Percentiles rank a stretch among this genome's conserved stretches.
Evolutionary conservation across 2,888 invertebrate genomes (phyloP).

Genomic region (Caenorhabditis panamensis): DNA sequence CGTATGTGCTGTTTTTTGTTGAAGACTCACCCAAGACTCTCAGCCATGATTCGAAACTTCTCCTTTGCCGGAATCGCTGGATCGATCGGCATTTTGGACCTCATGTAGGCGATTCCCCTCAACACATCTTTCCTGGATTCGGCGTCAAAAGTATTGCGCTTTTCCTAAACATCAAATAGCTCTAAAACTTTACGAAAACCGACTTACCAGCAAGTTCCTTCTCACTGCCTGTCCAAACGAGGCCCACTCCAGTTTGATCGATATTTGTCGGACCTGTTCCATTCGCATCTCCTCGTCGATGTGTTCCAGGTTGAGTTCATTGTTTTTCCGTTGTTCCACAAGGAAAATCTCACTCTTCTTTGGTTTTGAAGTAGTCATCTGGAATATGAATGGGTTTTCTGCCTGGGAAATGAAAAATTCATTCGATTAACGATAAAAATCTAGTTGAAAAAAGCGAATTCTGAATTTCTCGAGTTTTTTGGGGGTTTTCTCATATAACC

Average conservation of each 20-base stretch:
- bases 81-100: conserved; percentile 37
- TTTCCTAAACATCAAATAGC: conserved; percentile 22
- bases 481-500: no score
- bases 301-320: conserved; percentile 38
- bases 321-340: conserved; percentile 10
- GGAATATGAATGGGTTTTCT: no score
- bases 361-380: neutral
- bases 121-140: conserved; percentile 35
- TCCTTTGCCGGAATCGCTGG: neutral
- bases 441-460: no score
- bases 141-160: conserved; percentile 42
- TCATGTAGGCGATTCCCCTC: conserved; percentile 32
- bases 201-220: conserved; percentile 24
- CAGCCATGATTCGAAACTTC: conserved; percentile 16
- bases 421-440: no score
- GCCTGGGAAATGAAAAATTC: no score
- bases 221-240: conserved; percentile 28
- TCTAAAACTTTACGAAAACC: neutral
- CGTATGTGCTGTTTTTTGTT: neutral
- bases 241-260: conserved; percentile 35
- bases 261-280: conserved; percentile 43
- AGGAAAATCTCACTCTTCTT: neutral
- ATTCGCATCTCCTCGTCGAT: conserved; percentile 40
- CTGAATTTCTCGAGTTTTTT: no score
- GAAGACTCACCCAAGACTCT: conserved; percentile 45